A percentile compares a stretch with the other conserved stretches of the same genome.
phyloP scores from a whole-genome alignment of 2,888 invertebrate species.

The Callimorpha dominula region DNA sequence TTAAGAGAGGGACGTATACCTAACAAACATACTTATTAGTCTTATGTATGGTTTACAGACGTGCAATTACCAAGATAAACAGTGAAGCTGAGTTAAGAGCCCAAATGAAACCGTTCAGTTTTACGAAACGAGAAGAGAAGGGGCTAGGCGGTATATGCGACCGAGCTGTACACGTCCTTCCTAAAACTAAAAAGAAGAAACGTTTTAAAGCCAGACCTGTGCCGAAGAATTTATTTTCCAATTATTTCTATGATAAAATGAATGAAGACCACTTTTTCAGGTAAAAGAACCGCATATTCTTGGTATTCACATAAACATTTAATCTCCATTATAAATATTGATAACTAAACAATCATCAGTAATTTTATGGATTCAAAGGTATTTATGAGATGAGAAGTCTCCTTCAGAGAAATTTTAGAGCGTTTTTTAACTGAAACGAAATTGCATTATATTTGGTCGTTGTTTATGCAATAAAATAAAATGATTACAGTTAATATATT shows the following conservation, averaged over 20 bases:
- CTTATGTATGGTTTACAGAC: slow-evolving; percentile 69
- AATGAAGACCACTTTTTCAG: slow-evolving; percentile 91
- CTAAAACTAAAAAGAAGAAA: slow-evolving; percentile 81
- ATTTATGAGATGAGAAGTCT: too few relatives aligned
- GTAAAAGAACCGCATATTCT: slow-evolving; percentile 61
- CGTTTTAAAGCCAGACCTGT: slow-evolving; percentile 89
- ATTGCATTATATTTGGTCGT: too few relatives aligned
- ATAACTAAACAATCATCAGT: too few relatives aligned
- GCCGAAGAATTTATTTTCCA: slow-evolving; percentile 90
- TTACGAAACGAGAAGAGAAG: slow-evolving; percentile 87
- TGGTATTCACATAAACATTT: not conserved
- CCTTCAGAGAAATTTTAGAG: too few relatives aligned
- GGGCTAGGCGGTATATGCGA: slow-evolving; percentile 74
- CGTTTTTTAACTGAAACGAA: too few relatives aligned
- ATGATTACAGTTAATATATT: too few relatives aligned
- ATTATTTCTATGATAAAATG: slow-evolving; percentile 90
- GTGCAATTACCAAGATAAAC: slow-evolving; percentile 86
- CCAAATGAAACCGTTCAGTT: slow-evolving; percentile 89
- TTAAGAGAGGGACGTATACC: not conserved
- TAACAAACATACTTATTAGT: not conserved
- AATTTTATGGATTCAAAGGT: too few relatives aligned
- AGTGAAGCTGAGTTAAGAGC: slow-evolving; percentile 88
- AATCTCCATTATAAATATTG: too few relatives aligned
- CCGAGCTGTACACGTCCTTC: slow-evolving; percentile 64
- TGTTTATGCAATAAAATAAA: too few relatives aligned